Evolutionary conservation across 2,888 invertebrate genomes (phyloP).

Genomic region (Tenthredo notha): DNA sequence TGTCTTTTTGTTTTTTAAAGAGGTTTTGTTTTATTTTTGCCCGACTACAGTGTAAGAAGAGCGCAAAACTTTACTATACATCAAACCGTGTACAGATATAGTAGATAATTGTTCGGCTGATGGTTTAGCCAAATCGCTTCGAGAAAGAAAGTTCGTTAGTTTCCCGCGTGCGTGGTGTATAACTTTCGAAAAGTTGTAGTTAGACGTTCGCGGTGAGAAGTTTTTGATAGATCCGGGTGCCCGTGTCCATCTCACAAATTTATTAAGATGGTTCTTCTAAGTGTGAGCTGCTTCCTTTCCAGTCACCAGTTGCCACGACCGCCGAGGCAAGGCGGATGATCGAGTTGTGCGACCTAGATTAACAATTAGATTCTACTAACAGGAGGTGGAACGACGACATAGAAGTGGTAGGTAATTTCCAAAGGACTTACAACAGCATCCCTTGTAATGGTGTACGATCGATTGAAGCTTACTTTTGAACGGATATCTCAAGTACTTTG

Average conservation of each 20-base stretch:
- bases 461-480: slow-evolving; percentile 5
- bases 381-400: not conserved
- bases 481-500: not conserved
- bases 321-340: not conserved
- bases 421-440: not conserved
- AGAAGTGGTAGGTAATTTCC: not conserved
- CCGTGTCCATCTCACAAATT: not conserved
- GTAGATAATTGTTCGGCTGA: not conserved
- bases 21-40: not conserved
- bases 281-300: not conserved
- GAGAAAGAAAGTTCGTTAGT: slow-evolving; percentile 14
- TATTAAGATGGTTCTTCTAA: not conserved
- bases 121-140: not conserved
- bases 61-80: not conserved
- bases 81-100: not conserved
- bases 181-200: slow-evolving; percentile 18
- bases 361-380: not conserved
- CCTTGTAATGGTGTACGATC: not conserved
- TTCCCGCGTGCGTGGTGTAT: not conserved
- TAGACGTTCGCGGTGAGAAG: not conserved
- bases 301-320: not conserved
- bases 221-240: slow-evolving; percentile 28
- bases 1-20: not conserved
- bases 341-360: slow-evolving; percentile 34
- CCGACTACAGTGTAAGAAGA: not conserved